These are phyloP conservation scores for Montipora capricornis DNA, from an alignment of 64 coral and sea anemone genomes.

Conservation along the genomic window DNA sequence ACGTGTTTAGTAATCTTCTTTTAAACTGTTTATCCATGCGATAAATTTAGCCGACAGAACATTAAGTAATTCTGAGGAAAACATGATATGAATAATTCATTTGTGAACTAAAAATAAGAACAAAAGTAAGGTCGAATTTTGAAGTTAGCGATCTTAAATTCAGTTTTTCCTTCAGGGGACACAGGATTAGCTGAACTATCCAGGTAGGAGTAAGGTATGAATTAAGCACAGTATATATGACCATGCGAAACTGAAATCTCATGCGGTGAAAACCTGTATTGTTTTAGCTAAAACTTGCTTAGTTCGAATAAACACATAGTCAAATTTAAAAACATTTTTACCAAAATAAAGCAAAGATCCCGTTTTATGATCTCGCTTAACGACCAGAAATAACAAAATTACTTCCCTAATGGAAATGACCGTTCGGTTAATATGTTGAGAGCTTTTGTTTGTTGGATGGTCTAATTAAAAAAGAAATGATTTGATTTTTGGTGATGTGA, in stretches of 20 bases:
- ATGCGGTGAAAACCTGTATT: not conserved
- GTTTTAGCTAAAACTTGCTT: not conserved
- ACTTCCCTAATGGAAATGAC: too few species aligned
- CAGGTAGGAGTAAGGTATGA: not conserved
- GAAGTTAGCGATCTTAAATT: not conserved
- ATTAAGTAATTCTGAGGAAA: slow-evolving; percentile 31
- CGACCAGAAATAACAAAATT: too few species aligned
- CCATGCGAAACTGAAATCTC: not conserved
- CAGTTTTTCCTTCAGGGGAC: not conserved
- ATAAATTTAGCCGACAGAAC: not conserved
- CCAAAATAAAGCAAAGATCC: slow-evolving; percentile 15
- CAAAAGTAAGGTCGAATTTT: slow-evolving; percentile 1
- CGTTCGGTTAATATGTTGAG: too few species aligned
- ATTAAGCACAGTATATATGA: not conserved
- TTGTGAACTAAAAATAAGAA: not conserved
- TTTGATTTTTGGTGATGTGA: not conserved
- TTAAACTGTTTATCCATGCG: not conserved
- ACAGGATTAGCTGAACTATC: not conserved
- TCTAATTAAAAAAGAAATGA: not conserved
- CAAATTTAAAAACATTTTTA: not conserved
- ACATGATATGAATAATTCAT: slow-evolving; percentile 33
- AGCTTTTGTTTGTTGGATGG: not conserved
- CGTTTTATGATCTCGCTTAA: not conserved
- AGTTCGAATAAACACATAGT: not conserved
- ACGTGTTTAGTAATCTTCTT: slow-evolving; percentile 2